Conservation (phyloP, 1,140 invertebrate genomes). For the Drosophila ficusphila region DNA sequence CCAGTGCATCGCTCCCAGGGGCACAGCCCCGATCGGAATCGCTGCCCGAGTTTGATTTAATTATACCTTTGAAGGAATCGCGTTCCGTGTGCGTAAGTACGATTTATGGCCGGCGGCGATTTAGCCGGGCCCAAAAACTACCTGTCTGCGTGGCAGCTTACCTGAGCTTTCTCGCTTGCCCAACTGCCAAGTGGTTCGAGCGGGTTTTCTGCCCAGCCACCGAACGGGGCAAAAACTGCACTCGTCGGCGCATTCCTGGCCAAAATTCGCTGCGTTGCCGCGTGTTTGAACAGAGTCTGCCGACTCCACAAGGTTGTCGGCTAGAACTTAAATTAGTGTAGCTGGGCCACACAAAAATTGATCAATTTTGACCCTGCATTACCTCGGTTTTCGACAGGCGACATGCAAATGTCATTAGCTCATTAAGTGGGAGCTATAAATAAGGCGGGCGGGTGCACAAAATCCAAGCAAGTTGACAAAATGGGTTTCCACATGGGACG, state of each 20-base stretch:
- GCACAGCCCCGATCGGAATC: constrained; percentile 11
- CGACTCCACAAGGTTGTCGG: constrained; percentile 34
- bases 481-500: constrained; percentile 58
- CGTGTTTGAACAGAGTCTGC: constrained; percentile 19
- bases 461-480: not conserved
- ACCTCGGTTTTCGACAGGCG: constrained; percentile 32
- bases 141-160: constrained; percentile 46
- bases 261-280: constrained; percentile 42
- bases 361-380: constrained; percentile 55
- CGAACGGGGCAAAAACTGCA: constrained; percentile 56
- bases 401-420: constrained; percentile 61
- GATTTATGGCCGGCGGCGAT: constrained; percentile 61
- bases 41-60: constrained; percentile 63
- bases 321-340: constrained; percentile 25
- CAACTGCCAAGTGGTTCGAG: constrained; percentile 15
- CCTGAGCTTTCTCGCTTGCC: constrained; percentile 32
- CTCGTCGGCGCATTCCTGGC: constrained; percentile 65
- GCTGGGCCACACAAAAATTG: constrained; percentile 46
- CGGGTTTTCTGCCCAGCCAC: constrained; percentile 11
- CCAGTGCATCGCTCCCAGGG: constrained; percentile 32
- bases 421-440: constrained; percentile 58
- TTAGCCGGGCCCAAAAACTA: constrained; percentile 37
- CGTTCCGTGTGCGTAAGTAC: constrained; percentile 59
- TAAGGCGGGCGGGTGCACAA: constrained; percentile 4
- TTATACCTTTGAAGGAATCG: constrained; percentile 49